A percentile compares a stretch with the other conserved stretches of the same genome.
Evolutionary conservation across 2,888 invertebrate species (phyloP).

Genomic region (Drosophila kambysellisi): DNA sequence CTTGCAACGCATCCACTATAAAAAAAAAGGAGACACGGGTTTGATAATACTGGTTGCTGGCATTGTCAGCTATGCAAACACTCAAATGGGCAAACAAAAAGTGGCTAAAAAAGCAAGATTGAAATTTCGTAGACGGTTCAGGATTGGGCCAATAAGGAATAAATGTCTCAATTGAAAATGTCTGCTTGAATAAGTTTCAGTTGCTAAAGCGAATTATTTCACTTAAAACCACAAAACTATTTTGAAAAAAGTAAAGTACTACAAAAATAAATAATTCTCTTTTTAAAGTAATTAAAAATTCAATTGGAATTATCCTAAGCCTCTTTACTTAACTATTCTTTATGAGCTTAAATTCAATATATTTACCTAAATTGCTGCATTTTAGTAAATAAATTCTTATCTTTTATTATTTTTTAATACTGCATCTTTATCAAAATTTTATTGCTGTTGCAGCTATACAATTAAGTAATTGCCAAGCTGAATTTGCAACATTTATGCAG

Average conservation of each 20-base stretch:
- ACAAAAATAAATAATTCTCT: too few species aligned
- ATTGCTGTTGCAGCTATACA: neutral
- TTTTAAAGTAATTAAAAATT: neutral
- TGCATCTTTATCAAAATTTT: neutral
- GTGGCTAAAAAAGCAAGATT: slow-evolving; percentile 40
- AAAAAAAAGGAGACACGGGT: neutral
- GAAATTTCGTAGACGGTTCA: slow-evolving; percentile 36
- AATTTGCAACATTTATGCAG: neutral
- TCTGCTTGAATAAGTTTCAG: slow-evolving; percentile 35
- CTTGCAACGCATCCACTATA: slow-evolving; percentile 17
- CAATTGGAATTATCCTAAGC: neutral
- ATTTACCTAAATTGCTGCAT: neutral
- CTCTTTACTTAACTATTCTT: neutral
- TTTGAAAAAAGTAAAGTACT: neutral
- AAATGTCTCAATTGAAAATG: slow-evolving; percentile 47
- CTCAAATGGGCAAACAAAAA: slow-evolving; percentile 61
- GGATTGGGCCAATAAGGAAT: slow-evolving; percentile 36
- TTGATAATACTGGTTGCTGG: slow-evolving; percentile 50
- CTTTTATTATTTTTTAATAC: neutral
- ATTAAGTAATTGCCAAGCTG: neutral
- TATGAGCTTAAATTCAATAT: neutral
- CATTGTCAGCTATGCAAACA: slow-evolving; percentile 61
- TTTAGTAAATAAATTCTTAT: too few species aligned
- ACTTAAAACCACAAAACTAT: neutral
- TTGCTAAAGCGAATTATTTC: neutral